These are phyloP conservation scores for Anabacerthia variegaticeps DNA, from an alignment of 2,797 vertebrate genomes.

Conservation along the genomic window DNA sequence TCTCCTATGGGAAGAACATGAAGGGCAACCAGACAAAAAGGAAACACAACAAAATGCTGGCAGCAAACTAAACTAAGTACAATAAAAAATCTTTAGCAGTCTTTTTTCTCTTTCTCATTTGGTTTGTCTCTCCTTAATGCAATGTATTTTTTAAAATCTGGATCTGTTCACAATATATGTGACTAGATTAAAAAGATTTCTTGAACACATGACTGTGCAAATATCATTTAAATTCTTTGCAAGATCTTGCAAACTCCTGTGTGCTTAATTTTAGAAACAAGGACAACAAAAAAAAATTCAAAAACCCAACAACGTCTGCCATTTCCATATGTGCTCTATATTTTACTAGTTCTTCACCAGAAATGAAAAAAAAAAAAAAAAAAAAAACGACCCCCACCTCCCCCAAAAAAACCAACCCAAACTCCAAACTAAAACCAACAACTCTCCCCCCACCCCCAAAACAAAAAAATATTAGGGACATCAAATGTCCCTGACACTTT, in stretches of 20 bases:
- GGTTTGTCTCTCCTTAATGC: neutral
- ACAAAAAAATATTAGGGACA: neutral
- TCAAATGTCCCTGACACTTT: neutral
- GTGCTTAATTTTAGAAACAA: slow-evolving; percentile 59
- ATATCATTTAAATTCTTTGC: slow-evolving; percentile 19
- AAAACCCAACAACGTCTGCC: slow-evolving; percentile 32
- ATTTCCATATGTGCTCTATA: slow-evolving; percentile 54
- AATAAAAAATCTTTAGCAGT: neutral
- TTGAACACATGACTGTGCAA: slow-evolving; percentile 37
- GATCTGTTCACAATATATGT: neutral
- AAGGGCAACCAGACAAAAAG: neutral
- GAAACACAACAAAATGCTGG: neutral
- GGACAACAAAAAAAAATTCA: slow-evolving; percentile 38
- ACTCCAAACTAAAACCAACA: neutral
- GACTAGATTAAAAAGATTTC: slow-evolving; percentile 26
- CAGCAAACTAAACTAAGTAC: neutral
- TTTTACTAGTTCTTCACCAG: slow-evolving; percentile 21
- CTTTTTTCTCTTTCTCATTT: neutral
- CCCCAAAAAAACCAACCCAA: too few relatives aligned
- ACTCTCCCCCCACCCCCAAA: too few relatives aligned
- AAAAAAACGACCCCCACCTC: too few relatives aligned
- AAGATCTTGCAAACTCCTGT: slow-evolving; percentile 26
- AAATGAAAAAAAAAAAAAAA: neutral
- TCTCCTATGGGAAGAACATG: neutral
- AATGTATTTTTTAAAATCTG: neutral